Conservation (phyloP, 2,888 invertebrate species). For the Temnothorax ravouxi region DNA sequence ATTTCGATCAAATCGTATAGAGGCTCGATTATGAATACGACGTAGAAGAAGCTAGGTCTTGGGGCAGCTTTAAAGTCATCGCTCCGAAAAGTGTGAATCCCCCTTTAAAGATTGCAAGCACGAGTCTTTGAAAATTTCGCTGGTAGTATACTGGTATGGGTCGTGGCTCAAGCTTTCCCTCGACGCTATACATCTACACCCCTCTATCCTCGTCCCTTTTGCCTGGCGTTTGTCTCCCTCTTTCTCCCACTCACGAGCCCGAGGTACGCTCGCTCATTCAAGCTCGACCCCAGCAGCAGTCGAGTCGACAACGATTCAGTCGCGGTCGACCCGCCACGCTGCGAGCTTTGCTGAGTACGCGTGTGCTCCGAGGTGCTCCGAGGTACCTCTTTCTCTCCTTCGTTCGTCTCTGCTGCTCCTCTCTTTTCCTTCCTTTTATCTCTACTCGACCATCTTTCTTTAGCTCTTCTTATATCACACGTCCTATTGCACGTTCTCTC, state of each 20-base stretch:
- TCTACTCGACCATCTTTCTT: background rate
- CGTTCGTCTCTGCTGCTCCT: background rate
- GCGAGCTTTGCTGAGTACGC: constrained; percentile 73
- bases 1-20: background rate
- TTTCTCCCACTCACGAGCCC: constrained; percentile 62
- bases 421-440: background rate
- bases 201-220: constrained; percentile 31
- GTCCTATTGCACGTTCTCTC: background rate
- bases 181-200: constrained; percentile 43
- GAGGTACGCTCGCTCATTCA: constrained; percentile 82
- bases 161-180: constrained; percentile 46
- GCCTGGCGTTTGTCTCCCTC: constrained; percentile 48
- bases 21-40: background rate
- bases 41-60: background rate
- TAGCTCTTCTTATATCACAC: background rate
- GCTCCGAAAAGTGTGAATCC: constrained; percentile 8
- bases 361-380: constrained; percentile 49
- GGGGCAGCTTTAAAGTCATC: background rate
- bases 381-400: constrained; percentile 27
- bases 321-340: constrained; percentile 84
- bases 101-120: constrained; percentile 20
- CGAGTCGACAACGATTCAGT: constrained; percentile 80
- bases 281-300: constrained; percentile 76
- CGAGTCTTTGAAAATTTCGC: constrained; percentile 38
- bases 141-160: background rate